phyloP scores from a whole-genome alignment of 2,797 vertebrate species.

The Sebastes alutus region DNA sequence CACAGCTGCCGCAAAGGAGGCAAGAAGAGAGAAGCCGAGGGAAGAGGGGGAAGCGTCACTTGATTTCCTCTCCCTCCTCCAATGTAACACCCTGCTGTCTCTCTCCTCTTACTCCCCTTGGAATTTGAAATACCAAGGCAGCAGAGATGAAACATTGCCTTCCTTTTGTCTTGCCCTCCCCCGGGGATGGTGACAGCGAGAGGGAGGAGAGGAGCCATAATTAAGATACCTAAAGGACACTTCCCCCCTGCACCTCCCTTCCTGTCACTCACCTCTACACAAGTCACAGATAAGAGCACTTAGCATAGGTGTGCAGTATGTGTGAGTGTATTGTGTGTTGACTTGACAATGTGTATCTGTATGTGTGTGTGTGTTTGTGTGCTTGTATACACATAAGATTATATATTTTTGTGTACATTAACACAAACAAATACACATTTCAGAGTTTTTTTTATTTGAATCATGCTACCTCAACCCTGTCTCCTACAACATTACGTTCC shows the following conservation, averaged over 20 bases:
- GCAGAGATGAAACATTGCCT: slow-evolving; percentile 77
- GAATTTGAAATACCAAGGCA: slow-evolving; percentile 78
- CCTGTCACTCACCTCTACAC: slow-evolving; percentile 78
- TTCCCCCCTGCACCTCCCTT: slow-evolving; percentile 52
- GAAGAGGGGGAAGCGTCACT: slow-evolving; percentile 42
- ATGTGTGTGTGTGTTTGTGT: not conserved
- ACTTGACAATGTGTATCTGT: not conserved
- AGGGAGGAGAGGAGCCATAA: slow-evolving; percentile 77
- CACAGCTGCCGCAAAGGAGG: slow-evolving; percentile 59
- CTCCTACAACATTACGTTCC: too few species aligned
- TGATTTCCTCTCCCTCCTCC: slow-evolving; percentile 50
- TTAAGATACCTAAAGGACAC: slow-evolving; percentile 83
- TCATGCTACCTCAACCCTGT: too few species aligned
- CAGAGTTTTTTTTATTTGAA: not conserved
- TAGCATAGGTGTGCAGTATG: slow-evolving; percentile 38
- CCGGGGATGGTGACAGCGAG: slow-evolving; percentile 75
- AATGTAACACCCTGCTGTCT: slow-evolving; percentile 54
- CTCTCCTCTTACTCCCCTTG: slow-evolving; percentile 64
- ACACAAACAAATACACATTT: not conserved
- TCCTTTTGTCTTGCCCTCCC: slow-evolving; percentile 77
- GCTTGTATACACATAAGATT: not conserved
- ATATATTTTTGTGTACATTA: not conserved
- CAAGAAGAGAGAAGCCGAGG: slow-evolving; percentile 7
- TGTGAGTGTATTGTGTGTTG: slow-evolving; percentile 1
- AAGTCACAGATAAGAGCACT: slow-evolving; percentile 65